These are phyloP conservation scores for Garrulus glandarius DNA, from an alignment of 2,797 vertebrate species.

Conservation along the genomic window DNA sequence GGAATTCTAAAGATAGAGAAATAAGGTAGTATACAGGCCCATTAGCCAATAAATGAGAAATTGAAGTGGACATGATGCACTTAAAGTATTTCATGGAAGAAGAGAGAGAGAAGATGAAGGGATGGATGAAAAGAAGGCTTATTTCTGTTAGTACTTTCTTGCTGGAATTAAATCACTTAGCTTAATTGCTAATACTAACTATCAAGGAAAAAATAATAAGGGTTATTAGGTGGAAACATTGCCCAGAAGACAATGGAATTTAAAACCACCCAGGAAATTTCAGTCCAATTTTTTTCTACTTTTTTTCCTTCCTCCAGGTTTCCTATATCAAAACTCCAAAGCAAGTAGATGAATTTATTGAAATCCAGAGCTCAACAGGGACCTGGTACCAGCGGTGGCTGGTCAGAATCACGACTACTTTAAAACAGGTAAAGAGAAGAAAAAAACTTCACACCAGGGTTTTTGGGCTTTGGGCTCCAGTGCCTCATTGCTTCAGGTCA, in stretches of 20 bases:
- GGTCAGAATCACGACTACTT: slow-evolving; percentile 87
- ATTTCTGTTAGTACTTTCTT: neutral
- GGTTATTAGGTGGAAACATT: neutral
- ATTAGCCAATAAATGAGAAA: neutral
- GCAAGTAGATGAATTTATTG: slow-evolving; percentile 96
- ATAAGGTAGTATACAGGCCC: neutral
- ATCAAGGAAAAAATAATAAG: neutral
- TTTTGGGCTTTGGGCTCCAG: neutral
- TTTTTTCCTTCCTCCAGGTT: slow-evolving; percentile 73
- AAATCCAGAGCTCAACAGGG: slow-evolving; percentile 97
- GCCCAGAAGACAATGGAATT: neutral
- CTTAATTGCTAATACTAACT: neutral
- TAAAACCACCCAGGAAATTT: neutral
- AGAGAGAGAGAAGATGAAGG: neutral
- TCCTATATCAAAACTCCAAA: slow-evolving; percentile 92
- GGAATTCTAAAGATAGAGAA: neutral
- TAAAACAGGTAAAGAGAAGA: slow-evolving; percentile 85
- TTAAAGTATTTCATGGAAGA: neutral
- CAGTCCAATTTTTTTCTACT: rapidly evolving
- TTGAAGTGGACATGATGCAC: neutral
- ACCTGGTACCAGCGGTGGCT: slow-evolving; percentile 95
- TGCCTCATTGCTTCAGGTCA: neutral
- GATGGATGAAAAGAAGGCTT: neutral
- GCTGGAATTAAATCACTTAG: neutral
- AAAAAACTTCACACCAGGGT: neutral